Evolutionary conservation across 2,797 vertebrate species (phyloP).

Genomic region (Potorous gilbertii): DNA sequence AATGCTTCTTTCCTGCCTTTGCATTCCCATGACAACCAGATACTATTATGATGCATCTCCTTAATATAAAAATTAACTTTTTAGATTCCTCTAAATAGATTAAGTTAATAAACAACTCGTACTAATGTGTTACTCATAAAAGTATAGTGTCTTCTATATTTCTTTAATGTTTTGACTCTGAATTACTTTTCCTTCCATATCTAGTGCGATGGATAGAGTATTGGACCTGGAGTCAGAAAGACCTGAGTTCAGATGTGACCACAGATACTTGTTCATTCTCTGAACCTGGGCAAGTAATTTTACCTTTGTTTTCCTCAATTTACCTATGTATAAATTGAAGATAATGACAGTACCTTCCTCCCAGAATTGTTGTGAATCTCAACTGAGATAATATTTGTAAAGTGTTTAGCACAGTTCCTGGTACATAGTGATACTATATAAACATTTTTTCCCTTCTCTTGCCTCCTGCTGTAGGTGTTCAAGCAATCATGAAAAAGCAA

Average conservation of each 20-base stretch:
- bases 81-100: background rate
- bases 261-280: background rate
- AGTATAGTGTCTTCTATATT: background rate
- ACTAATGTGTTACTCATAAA: background rate
- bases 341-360: background rate
- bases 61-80: background rate
- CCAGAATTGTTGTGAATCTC: background rate
- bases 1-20: background rate
- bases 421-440: background rate
- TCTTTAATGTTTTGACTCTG: background rate
- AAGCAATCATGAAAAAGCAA: background rate
- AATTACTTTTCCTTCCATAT: background rate
- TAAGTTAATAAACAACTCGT: background rate
- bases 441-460: background rate
- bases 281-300: background rate
- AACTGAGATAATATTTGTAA: background rate
- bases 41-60: background rate
- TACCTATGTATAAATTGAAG: background rate
- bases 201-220: background rate
- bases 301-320: background rate
- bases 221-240: background rate
- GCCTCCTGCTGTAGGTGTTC: background rate
- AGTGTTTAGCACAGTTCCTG: background rate
- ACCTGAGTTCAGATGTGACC: background rate
- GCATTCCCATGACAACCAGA: slow-evolving; percentile 29